phyloP scores from a whole-genome alignment of 92 coral and sea anemone species.

The Actinernus sp. region DNA sequence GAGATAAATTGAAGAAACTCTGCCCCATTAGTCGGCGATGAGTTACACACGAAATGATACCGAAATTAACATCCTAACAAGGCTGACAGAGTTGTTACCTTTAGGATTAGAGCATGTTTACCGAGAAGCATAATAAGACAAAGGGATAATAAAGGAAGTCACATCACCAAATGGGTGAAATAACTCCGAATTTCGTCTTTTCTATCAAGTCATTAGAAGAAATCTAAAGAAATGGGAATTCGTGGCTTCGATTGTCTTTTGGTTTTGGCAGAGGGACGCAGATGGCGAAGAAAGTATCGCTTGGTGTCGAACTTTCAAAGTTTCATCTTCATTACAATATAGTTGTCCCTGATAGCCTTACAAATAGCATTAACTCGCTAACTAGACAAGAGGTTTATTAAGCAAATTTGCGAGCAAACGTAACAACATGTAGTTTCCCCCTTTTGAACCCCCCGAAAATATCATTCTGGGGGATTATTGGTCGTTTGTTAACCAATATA shows the following conservation, averaged over 20 bases:
- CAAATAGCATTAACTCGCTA: not conserved
- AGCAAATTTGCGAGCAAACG: not conserved
- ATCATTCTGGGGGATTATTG: too few relatives aligned
- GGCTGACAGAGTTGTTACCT: constrained; percentile 3
- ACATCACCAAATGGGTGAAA: not conserved
- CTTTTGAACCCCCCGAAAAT: too few relatives aligned
- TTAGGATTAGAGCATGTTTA: constrained; percentile 1
- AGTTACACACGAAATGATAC: not conserved
- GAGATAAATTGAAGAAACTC: constrained; percentile 1
- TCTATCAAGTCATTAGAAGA: not conserved
- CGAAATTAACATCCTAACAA: constrained; percentile 11
- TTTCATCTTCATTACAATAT: not conserved
- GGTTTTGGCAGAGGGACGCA: not conserved
- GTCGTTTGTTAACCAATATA: too few relatives aligned
- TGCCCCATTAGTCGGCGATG: not conserved
- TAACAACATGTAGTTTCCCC: too few relatives aligned
- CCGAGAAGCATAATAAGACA: not conserved
- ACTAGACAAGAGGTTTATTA: not conserved
- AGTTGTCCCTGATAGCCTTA: not conserved
- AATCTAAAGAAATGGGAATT: not conserved
- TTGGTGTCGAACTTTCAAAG: not conserved
- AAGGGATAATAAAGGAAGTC: not conserved
- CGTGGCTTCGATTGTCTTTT: not conserved
- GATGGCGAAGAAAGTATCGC: not conserved
- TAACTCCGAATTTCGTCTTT: not conserved